A percentile compares a stretch with the other conserved stretches of the same genome.
These are phyloP conservation scores for Umimayanthus chanpuru DNA, from an alignment of 92 coral and sea anemone genomes.

Conservation along the genomic window DNA sequence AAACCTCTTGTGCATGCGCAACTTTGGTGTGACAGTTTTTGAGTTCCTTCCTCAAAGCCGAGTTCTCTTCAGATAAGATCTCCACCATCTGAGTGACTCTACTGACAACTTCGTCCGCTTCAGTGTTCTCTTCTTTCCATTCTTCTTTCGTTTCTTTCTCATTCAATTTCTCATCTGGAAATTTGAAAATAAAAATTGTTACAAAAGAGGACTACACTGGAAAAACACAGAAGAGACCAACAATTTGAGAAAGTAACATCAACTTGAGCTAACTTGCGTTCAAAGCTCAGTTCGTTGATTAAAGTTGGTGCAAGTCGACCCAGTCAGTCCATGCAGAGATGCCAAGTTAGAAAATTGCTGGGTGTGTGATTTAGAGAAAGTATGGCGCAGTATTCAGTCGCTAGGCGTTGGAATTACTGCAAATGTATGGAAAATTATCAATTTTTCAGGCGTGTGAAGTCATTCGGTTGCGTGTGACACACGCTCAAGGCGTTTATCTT, in stretches of 20 bases:
- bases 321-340: no score
- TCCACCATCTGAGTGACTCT: constrained; percentile 93
- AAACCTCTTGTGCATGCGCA: constrained; percentile 8
- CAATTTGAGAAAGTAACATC: background rate
- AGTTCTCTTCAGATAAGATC: constrained; percentile 84
- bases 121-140: background rate
- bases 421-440: no score
- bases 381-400: no score
- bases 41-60: constrained; percentile 66
- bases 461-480: no score
- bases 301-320: background rate
- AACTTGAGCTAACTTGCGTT: no score
- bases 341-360: no score
- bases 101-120: constrained; percentile 65
- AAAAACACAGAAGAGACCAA: background rate
- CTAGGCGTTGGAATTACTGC: no score
- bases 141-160: background rate
- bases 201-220: background rate
- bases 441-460: no score
- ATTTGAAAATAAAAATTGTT: background rate
- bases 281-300: no score
- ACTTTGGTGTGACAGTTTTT: constrained; percentile 27
- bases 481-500: no score
- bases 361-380: no score
- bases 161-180: constrained; percentile 1